Conservation (phyloP, 2,797 vertebrate genomes). For the Galaxias olidus region DNA sequence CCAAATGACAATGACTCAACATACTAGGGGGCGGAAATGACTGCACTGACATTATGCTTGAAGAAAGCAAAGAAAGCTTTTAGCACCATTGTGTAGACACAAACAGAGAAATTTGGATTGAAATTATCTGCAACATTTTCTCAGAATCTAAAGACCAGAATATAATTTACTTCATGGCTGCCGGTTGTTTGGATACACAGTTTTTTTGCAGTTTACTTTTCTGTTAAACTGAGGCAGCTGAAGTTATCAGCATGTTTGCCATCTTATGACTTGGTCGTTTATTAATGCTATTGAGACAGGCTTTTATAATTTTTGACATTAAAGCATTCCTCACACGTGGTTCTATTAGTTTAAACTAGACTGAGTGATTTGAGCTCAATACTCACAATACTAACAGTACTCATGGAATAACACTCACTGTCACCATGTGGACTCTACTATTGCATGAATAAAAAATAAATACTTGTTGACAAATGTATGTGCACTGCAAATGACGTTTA, state of each 20-base stretch:
- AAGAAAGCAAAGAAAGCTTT: constrained; percentile 4
- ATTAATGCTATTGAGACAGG: constrained; percentile 42
- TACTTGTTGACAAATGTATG: neutral
- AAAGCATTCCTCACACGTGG: too few relatives aligned
- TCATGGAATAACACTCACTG: too few relatives aligned
- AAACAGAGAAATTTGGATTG: too few relatives aligned
- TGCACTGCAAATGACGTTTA: too few relatives aligned
- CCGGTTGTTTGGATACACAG: constrained; percentile 15
- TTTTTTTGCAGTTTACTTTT: constrained; percentile 36
- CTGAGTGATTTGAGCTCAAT: neutral
- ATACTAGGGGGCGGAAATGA: neutral
- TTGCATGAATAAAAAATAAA: neutral
- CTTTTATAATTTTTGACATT: constrained; percentile 38
- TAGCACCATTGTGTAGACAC: neutral
- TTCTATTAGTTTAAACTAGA: constrained; percentile 24
- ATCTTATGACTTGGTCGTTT: constrained; percentile 34
- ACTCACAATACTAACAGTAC: too few relatives aligned
- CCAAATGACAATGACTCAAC: neutral
- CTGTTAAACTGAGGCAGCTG: constrained; percentile 43
- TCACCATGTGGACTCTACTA: too few relatives aligned
- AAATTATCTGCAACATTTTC: too few relatives aligned
- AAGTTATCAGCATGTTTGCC: constrained; percentile 39
- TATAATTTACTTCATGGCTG: neutral
- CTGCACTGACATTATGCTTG: neutral
- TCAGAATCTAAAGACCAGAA: too few relatives aligned